phyloP scores from a whole-genome alignment of 1,140 invertebrate genomes.

The Macrobrachium nipponense region DNA sequence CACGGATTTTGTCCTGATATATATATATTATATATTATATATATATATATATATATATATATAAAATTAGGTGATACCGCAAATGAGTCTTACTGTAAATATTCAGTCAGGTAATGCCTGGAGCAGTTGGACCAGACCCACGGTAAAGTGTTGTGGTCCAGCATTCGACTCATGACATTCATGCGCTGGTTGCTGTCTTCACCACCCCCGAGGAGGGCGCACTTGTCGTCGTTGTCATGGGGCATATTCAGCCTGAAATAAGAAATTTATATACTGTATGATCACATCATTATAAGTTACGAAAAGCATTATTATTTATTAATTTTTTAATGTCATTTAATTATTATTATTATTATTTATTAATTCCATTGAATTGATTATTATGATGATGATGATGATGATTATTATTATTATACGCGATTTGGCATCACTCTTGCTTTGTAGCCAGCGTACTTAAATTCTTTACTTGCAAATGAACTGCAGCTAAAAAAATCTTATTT shows the following conservation, averaged over 20 bases:
- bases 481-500: too few species aligned
- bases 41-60: neutral
- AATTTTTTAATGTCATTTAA: too few species aligned
- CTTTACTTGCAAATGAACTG: too few species aligned
- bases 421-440: too few species aligned
- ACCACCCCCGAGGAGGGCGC: constrained; percentile 73
- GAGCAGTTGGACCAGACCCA: constrained; percentile 94
- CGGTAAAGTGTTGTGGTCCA: constrained; percentile 86
- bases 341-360: too few species aligned
- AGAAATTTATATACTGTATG: neutral
- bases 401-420: too few species aligned
- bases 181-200: constrained; percentile 65
- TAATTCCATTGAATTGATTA: too few species aligned
- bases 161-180: constrained; percentile 85
- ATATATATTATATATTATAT: neutral
- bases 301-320: neutral
- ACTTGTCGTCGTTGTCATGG: constrained; percentile 87
- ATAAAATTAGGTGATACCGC: neutral
- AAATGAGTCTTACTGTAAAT: constrained; percentile 72
- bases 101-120: constrained; percentile 84
- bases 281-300: neutral
- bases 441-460: too few species aligned
- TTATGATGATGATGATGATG: too few species aligned
- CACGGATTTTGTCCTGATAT: too few species aligned
- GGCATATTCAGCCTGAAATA: constrained; percentile 84